phyloP scores from a whole-genome alignment of 2,888 invertebrate genomes.

The Tetragonisca angustula region DNA sequence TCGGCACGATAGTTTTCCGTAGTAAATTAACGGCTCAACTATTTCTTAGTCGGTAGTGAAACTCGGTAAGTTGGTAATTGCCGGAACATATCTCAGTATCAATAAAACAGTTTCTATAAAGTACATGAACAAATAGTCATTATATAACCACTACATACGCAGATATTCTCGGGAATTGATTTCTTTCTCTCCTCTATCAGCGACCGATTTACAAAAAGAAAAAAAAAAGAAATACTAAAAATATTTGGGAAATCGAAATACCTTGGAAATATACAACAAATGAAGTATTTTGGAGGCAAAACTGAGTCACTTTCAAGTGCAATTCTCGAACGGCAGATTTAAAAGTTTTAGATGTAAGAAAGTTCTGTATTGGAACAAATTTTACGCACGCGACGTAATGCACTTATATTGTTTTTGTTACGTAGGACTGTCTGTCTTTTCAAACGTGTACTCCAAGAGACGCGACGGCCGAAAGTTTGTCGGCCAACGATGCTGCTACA shows the following conservation, averaged over 20 bases:
- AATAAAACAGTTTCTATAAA: conserved; percentile 30
- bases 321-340: neutral
- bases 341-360: neutral
- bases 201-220: neutral
- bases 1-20: neutral
- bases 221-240: no score
- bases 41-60: conserved; percentile 12
- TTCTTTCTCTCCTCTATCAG: conserved; percentile 1
- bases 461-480: conserved; percentile 44
- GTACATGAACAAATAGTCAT: conserved; percentile 18
- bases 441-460: conserved; percentile 21
- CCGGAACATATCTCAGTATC: conserved; percentile 2
- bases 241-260: no score
- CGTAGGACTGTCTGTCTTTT: conserved; percentile 4
- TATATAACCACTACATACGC: conserved; percentile 13
- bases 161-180: neutral
- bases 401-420: conserved; percentile 10
- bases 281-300: no score
- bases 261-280: no score
- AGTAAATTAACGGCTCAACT: conserved; percentile 6
- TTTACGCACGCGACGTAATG: conserved; percentile 9
- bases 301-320: neutral
- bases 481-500: neutral
- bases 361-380: neutral
- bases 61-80: conserved; percentile 32